Conservation (phyloP, 2,797 vertebrate genomes). For the Anguilla obscura region DNA sequence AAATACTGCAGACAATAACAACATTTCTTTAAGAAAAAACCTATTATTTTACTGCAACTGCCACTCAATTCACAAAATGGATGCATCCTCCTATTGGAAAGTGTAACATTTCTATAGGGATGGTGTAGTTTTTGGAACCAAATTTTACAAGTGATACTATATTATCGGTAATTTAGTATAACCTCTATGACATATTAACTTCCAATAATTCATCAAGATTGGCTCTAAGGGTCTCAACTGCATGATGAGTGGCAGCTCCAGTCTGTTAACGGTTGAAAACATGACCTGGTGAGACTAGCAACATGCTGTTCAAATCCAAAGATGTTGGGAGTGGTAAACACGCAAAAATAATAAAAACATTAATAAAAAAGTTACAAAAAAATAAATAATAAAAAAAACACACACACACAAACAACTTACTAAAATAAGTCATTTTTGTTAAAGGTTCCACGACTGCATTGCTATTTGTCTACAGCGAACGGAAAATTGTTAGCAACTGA, state of each 20-base stretch:
- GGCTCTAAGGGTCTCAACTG: background rate
- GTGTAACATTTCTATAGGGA: background rate
- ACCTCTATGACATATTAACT: too few relatives aligned
- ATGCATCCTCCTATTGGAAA: background rate
- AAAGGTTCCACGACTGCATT: constrained; percentile 11
- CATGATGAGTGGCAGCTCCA: constrained; percentile 29
- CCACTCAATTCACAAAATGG: constrained; percentile 18
- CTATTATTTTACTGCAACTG: constrained; percentile 21
- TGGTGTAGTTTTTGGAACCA: background rate
- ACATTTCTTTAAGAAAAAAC: constrained; percentile 1
- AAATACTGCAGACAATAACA: constrained; percentile 5
- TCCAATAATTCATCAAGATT: background rate
- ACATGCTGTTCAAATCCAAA: constrained; percentile 25
- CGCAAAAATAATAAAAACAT: constrained; percentile 11
- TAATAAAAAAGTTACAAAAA: background rate
- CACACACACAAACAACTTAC: constrained; percentile 12
- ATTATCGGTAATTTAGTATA: background rate
- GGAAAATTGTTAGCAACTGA: constrained; percentile 3
- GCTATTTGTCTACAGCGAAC: background rate
- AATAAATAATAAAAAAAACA: background rate
- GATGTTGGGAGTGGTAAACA: constrained; percentile 9
- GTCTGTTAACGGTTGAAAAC: constrained; percentile 12
- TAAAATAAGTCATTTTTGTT: background rate
- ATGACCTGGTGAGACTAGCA: background rate
- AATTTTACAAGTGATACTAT: background rate